phyloP scores from a whole-genome alignment of 2,797 vertebrate genomes.

The Okamejei kenojei region DNA sequence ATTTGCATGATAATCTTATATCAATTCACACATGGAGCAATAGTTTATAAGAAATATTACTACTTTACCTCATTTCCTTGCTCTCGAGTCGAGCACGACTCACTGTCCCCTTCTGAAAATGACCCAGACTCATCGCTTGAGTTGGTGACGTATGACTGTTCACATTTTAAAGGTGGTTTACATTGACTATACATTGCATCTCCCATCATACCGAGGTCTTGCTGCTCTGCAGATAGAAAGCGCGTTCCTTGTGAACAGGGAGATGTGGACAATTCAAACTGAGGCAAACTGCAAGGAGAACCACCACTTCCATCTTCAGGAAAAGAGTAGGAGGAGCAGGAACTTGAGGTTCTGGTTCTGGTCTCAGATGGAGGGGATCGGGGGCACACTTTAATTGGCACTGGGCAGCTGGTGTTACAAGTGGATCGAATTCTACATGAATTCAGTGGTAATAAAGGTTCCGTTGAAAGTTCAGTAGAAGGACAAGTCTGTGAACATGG shows the following conservation, averaged over 20 bases:
- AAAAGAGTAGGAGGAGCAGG: constrained; percentile 94
- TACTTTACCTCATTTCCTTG: constrained; percentile 90
- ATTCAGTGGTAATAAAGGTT: constrained; percentile 60
- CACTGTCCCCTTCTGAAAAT: constrained; percentile 98
- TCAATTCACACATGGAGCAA: neutral
- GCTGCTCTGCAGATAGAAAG: constrained; percentile 80
- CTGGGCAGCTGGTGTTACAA: constrained; percentile 91
- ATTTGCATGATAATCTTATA: neutral
- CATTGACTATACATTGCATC: constrained; percentile 78
- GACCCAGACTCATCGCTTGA: constrained; percentile 97
- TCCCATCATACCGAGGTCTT: constrained; percentile 72
- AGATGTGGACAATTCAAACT: constrained; percentile 95
- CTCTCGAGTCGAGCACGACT: constrained; percentile 90
- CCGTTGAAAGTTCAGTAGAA: constrained; percentile 67
- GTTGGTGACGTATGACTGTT: constrained; percentile 98
- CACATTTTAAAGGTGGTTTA: constrained; percentile 95
- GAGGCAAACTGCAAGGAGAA: constrained; percentile 92
- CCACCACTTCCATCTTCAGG: constrained; percentile 92
- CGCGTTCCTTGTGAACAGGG: constrained; percentile 87
- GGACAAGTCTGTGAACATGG: constrained; percentile 83
- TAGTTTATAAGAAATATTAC: constrained; percentile 26
- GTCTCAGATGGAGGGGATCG: constrained; percentile 91
- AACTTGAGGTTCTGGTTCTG: constrained; percentile 93
- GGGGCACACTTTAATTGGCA: constrained; percentile 97
- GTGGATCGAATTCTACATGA: constrained; percentile 72